Base-by-base conservation (phyloP, 2,113 vertebrate genomes). In the Dryoscopus gambensis region DNA sequence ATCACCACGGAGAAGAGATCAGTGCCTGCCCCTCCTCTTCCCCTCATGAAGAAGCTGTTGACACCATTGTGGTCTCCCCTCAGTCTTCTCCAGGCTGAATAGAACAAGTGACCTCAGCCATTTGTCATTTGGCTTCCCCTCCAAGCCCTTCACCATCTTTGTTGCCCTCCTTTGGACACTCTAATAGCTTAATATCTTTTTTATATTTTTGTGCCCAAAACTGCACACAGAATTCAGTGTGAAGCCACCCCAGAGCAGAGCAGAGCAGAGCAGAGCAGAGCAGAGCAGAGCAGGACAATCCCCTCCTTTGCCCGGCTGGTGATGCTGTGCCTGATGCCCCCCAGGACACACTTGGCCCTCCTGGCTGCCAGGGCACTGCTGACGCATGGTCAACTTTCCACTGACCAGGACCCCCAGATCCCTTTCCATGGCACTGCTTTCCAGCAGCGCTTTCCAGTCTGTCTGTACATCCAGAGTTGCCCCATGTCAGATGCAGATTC, bases 401-500 rank as follows among this genome's bases (percentile, higher is more conserved):
- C 1, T 1, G 3, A 25, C 8, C 70, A 57, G 35, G 31, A 42
- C 8, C 1, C 50, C 20, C 60, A 31, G 52, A 31, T 35, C 3
- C 24, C 13, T 50, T 67, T 67, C 25, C 25, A 6, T 13, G 16
- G 16, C 35, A 21, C 44, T 42, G 42, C 5, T 85, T 35, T 12
- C 30, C 70, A 35, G 42, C 35, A 67, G 25, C 37, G 76, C 52
- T 11, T 76, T 49, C 25, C 17, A 15, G 35, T 42, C 35, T 50
- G 60, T 57, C 24, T 0, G 0, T 27, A 11, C 14, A 27, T 50
- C 9, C 53, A 35, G 4, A 1, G 20, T 67, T 49, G 35, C 5
- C 7, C 31, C 10, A 21, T 25, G 1, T 2, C 35, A 9, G 2
- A 6, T 30, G 25, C 3, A 30, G 17, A n/a, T 6, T 19, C 11